Evolutionary conservation across 2,888 invertebrate species (phyloP).

Genomic region (Cistogaster globosa): DNA sequence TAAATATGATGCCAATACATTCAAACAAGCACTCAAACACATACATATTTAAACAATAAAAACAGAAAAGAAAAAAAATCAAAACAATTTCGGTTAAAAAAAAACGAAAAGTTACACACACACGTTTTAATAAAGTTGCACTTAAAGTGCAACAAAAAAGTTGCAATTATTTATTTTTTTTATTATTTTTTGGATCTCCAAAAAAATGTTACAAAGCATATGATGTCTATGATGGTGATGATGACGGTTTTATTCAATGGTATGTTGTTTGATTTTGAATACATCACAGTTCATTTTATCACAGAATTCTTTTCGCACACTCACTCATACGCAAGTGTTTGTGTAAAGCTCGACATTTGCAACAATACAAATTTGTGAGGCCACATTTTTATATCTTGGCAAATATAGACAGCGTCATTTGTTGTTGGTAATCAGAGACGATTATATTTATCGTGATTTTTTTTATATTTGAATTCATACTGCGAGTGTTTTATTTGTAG

Average conservation of each 20-base stretch:
- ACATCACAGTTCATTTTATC: conserved; percentile 61
- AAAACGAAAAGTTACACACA: conserved; percentile 9
- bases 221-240: conserved; percentile 32
- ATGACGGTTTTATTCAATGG: conserved; percentile 11
- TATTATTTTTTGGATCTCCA: not conserved
- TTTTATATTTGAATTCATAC: conserved; percentile 10
- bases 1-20: not conserved
- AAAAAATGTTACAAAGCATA: conserved; percentile 25
- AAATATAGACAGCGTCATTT: conserved; percentile 71
- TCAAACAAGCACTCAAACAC: conserved; percentile 52
- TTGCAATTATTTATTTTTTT: conserved; percentile 17
- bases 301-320: conserved; percentile 17
- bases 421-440: conserved; percentile 64
- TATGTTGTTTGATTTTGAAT: conserved; percentile 63
- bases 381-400: conserved; percentile 63
- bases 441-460: conserved; percentile 24
- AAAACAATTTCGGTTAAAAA: conserved; percentile 49
- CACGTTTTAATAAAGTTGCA: conserved; percentile 58
- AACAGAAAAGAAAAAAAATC: conserved; percentile 43
- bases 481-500: conserved; percentile 32
- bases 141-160: conserved; percentile 66
- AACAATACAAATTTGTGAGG: conserved; percentile 16
- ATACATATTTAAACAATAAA: conserved; percentile 23
- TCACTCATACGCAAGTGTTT: not conserved
- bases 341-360: conserved; percentile 16